Evolutionary conservation across 1,140 invertebrate genomes (phyloP).

Genomic region (Fopius arisanus): DNA sequence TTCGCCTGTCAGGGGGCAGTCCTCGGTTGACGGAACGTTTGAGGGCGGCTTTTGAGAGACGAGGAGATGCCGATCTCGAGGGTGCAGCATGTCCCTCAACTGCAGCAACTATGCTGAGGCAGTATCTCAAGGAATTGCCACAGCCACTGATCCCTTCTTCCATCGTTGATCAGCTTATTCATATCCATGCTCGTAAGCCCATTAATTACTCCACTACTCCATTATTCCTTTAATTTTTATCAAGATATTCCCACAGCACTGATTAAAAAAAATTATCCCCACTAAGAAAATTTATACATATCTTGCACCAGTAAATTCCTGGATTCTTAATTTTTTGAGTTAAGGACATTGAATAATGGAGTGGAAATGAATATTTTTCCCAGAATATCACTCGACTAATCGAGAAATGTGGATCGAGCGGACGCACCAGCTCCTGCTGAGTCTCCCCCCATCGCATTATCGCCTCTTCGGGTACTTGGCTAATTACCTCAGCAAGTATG

Average conservation of each 20-base stretch:
- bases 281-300: no score
- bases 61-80: slow-evolving; percentile 64
- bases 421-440: slow-evolving; percentile 53
- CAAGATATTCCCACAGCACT: no score
- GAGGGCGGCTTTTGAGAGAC: slow-evolving; percentile 60
- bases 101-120: slow-evolving; percentile 62
- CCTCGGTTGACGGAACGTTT: slow-evolving; percentile 59
- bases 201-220: neutral
- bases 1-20: slow-evolving; percentile 58
- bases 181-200: slow-evolving; percentile 55
- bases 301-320: no score
- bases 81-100: slow-evolving; percentile 58
- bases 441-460: slow-evolving; percentile 56
- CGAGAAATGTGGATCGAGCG: slow-evolving; percentile 55
- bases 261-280: no score
- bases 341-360: no score
- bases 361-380: neutral
- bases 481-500: slow-evolving; percentile 61
- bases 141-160: slow-evolving; percentile 60
- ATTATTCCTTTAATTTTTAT: no score
- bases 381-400: slow-evolving; percentile 51
- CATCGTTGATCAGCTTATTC: slow-evolving; percentile 56
- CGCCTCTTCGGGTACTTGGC: slow-evolving; percentile 60
- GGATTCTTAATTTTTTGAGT: no score
- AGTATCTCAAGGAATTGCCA: slow-evolving; percentile 65